phyloP scores from a whole-genome alignment of 2,888 invertebrate species.

The Drosophila pullipes region DNA sequence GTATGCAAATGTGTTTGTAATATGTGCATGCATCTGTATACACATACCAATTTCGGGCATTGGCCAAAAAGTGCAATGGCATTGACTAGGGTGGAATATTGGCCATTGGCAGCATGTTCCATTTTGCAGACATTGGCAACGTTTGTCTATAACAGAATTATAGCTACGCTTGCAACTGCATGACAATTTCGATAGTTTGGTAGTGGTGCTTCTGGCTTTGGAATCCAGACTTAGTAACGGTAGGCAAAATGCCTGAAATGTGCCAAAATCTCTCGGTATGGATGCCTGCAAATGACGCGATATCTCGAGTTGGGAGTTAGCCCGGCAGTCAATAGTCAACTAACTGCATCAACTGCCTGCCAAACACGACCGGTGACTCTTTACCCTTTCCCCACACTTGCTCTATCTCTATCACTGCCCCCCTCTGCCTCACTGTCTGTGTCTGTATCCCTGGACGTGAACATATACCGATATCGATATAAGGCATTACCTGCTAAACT shows the following conservation, averaged over 20 bases:
- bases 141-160: conserved; percentile 78
- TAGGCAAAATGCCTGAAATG: conserved; percentile 56
- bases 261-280: conserved; percentile 66
- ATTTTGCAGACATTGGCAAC: conserved; percentile 71
- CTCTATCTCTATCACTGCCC: conserved; percentile 3
- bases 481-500: conserved; percentile 82
- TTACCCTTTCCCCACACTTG: conserved; percentile 10
- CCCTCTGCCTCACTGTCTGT: background rate
- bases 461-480: conserved; percentile 71
- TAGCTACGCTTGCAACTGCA: conserved; percentile 56
- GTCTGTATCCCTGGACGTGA: conserved; percentile 21
- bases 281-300: conserved; percentile 75
- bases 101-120: conserved; percentile 66
- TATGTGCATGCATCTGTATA: conserved; percentile 21
- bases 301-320: conserved; percentile 58
- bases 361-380: conserved; percentile 55
- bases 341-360: conserved; percentile 76
- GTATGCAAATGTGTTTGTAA: conserved; percentile 47
- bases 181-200: conserved; percentile 34
- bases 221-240: conserved; percentile 27
- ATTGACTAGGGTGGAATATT: conserved; percentile 61
- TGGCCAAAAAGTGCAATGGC: conserved; percentile 52
- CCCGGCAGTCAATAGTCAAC: conserved; percentile 75
- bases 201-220: conserved; percentile 21
- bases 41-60: conserved; percentile 66